Conservation (phyloP, 2,888 invertebrate genomes). For the Noctua comes region DNA sequence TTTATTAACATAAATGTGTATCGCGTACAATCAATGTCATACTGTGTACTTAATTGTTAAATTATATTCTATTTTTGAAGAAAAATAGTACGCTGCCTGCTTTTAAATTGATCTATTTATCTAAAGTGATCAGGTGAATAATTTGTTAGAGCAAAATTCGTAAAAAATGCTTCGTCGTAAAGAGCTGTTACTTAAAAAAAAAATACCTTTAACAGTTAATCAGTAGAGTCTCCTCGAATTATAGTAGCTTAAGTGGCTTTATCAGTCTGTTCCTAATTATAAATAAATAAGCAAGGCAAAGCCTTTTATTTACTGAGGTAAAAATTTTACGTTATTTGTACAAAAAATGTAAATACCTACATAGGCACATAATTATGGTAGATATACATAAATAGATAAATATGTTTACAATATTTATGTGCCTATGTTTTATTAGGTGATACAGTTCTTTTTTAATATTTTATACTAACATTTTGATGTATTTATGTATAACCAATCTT, state of each 20-base stretch:
- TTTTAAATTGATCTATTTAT: background rate
- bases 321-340: background rate
- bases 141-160: background rate
- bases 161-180: no score
- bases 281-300: slow-evolving; percentile 8
- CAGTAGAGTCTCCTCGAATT: background rate
- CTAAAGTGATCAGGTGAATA: background rate
- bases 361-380: no score
- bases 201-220: background rate
- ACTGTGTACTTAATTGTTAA: slow-evolving; percentile 20
- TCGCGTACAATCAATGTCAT: slow-evolving; percentile 21
- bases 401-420: no score
- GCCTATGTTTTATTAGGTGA: background rate
- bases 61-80: background rate
- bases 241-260: background rate
- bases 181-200: background rate
- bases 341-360: background rate
- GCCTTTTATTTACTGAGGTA: background rate
- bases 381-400: no score
- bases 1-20: slow-evolving; percentile 19
- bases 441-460: background rate
- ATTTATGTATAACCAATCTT: background rate
- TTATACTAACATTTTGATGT: slow-evolving; percentile 5
- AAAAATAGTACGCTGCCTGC: background rate
- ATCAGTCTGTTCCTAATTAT: slow-evolving; percentile 8